Conservation (phyloP, 2,113 vertebrate genomes). For the Ochotona princeps region DNA sequence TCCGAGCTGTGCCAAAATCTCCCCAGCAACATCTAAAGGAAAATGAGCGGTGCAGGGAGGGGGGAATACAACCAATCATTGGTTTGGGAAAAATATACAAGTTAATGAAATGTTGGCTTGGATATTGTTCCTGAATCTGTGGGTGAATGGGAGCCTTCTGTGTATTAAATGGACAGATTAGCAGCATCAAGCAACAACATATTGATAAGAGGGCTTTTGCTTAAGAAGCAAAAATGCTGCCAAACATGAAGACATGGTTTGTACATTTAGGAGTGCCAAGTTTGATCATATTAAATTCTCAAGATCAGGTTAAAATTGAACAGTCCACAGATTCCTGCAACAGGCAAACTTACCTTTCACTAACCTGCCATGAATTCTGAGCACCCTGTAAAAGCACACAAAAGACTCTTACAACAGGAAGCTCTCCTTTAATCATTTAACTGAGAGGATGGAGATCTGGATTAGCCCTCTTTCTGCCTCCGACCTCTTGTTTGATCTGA, state of each 20-base stretch:
- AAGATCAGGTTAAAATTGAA: constrained; percentile 40
- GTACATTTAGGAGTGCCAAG: constrained; percentile 41
- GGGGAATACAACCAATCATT: constrained; percentile 51
- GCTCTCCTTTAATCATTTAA: constrained; percentile 31
- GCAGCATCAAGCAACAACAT: constrained; percentile 43
- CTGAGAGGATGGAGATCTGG: neutral
- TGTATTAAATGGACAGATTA: constrained; percentile 58
- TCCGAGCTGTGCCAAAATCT: constrained; percentile 56
- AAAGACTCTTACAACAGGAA: constrained; percentile 7
- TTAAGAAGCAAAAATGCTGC: constrained; percentile 56
- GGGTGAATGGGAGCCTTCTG: constrained; percentile 58
- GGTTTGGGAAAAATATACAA: constrained; percentile 75
- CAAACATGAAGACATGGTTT: constrained; percentile 45
- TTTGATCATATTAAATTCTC: constrained; percentile 38
- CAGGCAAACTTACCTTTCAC: constrained; percentile 56
- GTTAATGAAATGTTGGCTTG: constrained; percentile 70
- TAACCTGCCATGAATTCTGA: constrained; percentile 60
- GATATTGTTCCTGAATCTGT: constrained; percentile 52
- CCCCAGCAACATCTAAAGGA: constrained; percentile 62
- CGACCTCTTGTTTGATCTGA: constrained; percentile 8
- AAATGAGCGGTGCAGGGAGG: neutral
- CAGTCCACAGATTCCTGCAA: constrained; percentile 4
- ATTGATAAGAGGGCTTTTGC: constrained; percentile 54
- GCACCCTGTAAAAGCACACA: constrained; percentile 13
- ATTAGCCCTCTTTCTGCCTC: neutral